Evolutionary conservation across 1,140 invertebrate genomes (phyloP).

Genomic region (Hydropsyche tenuis): DNA sequence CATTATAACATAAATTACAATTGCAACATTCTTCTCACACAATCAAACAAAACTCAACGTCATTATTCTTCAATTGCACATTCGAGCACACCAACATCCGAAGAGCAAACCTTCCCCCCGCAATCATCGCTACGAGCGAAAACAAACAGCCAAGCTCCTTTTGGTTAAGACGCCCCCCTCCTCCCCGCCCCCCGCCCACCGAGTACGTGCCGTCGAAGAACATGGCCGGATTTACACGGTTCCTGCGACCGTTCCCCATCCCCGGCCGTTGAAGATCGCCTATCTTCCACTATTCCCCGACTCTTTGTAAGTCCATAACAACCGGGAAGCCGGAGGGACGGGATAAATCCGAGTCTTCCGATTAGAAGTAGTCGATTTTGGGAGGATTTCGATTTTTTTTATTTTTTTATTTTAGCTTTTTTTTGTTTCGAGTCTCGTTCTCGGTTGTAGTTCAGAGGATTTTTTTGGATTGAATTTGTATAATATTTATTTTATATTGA

Average conservation of each 20-base stretch:
- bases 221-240: neutral
- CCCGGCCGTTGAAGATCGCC: slow-evolving; percentile 23
- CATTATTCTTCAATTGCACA: no score
- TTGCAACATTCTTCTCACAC: no score
- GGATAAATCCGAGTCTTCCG: no score
- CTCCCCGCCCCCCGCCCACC: no score
- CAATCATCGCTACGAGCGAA: neutral
- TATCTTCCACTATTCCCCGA: slow-evolving; percentile 23
- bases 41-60: no score
- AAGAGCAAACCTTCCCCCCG: no score
- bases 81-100: no score
- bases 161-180: no score
- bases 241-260: neutral
- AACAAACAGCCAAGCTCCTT: neutral
- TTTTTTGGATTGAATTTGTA: no score
- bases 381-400: neutral
- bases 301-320: slow-evolving; percentile 35
- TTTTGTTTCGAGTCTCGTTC: neutral
- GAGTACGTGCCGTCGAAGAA: neutral
- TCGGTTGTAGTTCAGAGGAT: no score
- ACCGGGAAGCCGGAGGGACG: neutral
- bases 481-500: no score
- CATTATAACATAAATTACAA: no score
- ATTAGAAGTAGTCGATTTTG: neutral
- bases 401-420: neutral